Evolutionary conservation across 2,888 invertebrate genomes (phyloP).

Genomic region (Aphrophora alni): DNA sequence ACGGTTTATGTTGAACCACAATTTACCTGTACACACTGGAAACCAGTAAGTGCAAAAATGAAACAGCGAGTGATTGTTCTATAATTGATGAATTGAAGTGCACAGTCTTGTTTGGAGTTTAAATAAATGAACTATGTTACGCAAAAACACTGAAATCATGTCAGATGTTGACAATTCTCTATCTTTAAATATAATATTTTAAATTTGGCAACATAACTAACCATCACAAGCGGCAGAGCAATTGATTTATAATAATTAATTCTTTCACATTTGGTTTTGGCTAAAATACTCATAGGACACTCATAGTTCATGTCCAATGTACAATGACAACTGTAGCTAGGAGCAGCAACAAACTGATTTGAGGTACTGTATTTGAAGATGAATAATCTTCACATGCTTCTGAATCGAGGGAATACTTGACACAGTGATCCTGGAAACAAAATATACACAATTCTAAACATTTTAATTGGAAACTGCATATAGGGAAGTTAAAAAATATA

Average conservation of each 20-base stretch:
- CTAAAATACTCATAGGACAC: not conserved
- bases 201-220: not conserved
- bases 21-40: not conserved
- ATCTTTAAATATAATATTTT: not conserved
- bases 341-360: not conserved
- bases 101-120: not conserved
- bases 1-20: too few relatives aligned
- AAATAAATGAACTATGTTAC: too few relatives aligned
- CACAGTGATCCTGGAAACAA: slow-evolving; percentile 33
- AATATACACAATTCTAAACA: not conserved
- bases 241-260: not conserved
- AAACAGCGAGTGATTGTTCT: too few relatives aligned
- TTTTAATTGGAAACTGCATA: too few relatives aligned
- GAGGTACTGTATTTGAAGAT: not conserved
- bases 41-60: too few relatives aligned
- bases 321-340: not conserved
- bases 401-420: slow-evolving; percentile 21
- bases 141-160: not conserved
- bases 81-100: too few relatives aligned
- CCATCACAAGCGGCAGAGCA: not conserved
- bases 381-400: slow-evolving; percentile 23
- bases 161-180: not conserved
- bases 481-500: too few relatives aligned
- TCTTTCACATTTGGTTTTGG: not conserved
- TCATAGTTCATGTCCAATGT: not conserved